A percentile compares a stretch with the other conserved stretches of the same genome.
Conservation (phyloP, 2,113 vertebrate genomes). For the Zootoca vivipara region DNA sequence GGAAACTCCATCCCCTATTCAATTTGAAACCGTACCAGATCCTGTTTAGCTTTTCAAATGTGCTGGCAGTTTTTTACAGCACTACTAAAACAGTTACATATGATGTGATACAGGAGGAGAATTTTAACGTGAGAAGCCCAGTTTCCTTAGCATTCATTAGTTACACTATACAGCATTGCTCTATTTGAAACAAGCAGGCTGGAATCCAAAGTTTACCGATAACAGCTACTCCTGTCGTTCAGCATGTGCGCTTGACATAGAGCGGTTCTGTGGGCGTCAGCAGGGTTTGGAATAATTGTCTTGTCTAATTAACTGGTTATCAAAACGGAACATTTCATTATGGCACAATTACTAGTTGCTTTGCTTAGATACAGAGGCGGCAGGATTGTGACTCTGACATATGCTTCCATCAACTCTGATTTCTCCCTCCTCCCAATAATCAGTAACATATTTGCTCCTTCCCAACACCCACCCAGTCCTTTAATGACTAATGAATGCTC, state of each 20-base stretch:
- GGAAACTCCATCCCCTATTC: no score
- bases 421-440: slow-evolving; percentile 65
- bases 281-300: slow-evolving; percentile 83
- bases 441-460: slow-evolving; percentile 54
- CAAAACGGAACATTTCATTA: slow-evolving; percentile 95
- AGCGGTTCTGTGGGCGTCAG: slow-evolving; percentile 75
- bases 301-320: slow-evolving; percentile 93
- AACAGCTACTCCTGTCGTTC: slow-evolving; percentile 33
- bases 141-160: rapidly evolving
- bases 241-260: slow-evolving; percentile 7
- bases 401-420: slow-evolving; percentile 80
- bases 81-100: no score
- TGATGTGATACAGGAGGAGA: neutral
- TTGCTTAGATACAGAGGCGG: slow-evolving; percentile 83
- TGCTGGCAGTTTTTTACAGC: no score
- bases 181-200: neutral
- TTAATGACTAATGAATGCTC: slow-evolving; percentile 87
- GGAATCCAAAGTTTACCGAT: neutral
- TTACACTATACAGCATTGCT: neutral
- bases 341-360: slow-evolving; percentile 87
- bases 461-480: slow-evolving; percentile 73
- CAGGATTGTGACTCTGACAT: slow-evolving; percentile 82
- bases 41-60: no score
- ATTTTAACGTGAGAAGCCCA: neutral
- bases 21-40: no score